phyloP scores from a whole-genome alignment of 1,140 invertebrate species.

The Dufourea novaeangliae region DNA sequence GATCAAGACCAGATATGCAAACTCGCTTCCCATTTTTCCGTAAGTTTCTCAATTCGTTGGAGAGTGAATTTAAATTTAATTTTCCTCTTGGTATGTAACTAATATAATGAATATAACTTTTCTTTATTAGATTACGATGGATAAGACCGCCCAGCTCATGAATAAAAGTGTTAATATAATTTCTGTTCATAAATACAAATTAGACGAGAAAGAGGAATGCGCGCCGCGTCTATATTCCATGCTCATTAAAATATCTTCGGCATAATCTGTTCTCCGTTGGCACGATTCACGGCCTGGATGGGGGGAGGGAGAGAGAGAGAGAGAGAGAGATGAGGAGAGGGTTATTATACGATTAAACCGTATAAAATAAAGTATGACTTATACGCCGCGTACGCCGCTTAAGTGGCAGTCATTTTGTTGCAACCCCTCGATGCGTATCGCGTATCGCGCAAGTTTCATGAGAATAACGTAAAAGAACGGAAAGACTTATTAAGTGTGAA shows the following conservation, averaged over 20 bases:
- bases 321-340: not conserved
- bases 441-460: not conserved
- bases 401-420: constrained; percentile 26
- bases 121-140: constrained; percentile 35
- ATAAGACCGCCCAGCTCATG: constrained; percentile 32
- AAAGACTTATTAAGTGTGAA: constrained; percentile 37
- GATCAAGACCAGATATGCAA: too few species aligned
- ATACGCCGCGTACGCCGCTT: constrained; percentile 2
- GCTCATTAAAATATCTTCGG: constrained; percentile 44
- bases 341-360: constrained; percentile 30
- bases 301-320: not conserved
- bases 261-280: constrained; percentile 17
- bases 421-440: constrained; percentile 25
- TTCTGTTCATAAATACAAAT: constrained; percentile 52
- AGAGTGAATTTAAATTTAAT: constrained; percentile 38
- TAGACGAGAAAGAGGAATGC: constrained; percentile 27
- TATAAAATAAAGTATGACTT: constrained; percentile 7
- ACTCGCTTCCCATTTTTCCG: not conserved
- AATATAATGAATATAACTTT: constrained; percentile 50
- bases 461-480: constrained; percentile 23
- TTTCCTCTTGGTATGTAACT: constrained; percentile 35
- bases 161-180: constrained; percentile 46
- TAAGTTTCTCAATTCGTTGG: not conserved
- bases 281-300: constrained; percentile 17
- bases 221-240: not conserved